Evolutionary conservation across 2,113 vertebrate species (phyloP), one percentile per base, ranked within the genome.

Genomic region (Tetrao urogallus): DNA sequence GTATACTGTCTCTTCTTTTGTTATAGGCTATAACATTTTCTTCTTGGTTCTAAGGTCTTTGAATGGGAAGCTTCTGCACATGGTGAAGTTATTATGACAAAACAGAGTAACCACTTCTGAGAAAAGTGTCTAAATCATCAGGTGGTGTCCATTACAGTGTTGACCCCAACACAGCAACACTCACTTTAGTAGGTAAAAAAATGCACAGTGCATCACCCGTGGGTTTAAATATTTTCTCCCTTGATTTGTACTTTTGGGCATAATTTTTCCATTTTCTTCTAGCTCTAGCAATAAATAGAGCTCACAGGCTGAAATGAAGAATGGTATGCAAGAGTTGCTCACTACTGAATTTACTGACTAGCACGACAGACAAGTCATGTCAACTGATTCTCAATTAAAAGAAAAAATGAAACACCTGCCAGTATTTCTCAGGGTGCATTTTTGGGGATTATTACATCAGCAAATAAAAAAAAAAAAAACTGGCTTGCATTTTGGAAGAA

Each of bases 1-100:
- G 22, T 83, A 43, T 0, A 0, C 11, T 30, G 0, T 34, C 16
- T 75, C 50, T 10, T 36, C 67, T 69, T 79, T 56, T 82, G 8
- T 60, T 73, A 74, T 28, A 82, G 24, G 5, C 15, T 43, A 3
- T 11, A 92, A 54, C 13, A 60, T 57, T 67, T 50, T 9, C 32
- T 70, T 87, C 42, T 85, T 73, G 11, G 40, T 77, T 91, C 60
- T 30, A 48, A 70, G 84, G 22, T 32, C 14, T 66, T 42, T n/a
- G 4, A 91, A 65, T 32, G 27, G 66, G 25, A 75, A 42, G 22
- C 2, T 88, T 77, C 34, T 13, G 13, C 11, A 63, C 63, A 66
- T 73, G 45, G 5, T 60, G 19, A 85, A 4, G 5, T 24, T 42
- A 14, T 2, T 64, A 20, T 1, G 1, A 34, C 73, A 34, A 82